These are phyloP conservation scores for Pundamilia nyererei DNA, from an alignment of 2,113 vertebrate genomes.

Conservation along the genomic window DNA sequence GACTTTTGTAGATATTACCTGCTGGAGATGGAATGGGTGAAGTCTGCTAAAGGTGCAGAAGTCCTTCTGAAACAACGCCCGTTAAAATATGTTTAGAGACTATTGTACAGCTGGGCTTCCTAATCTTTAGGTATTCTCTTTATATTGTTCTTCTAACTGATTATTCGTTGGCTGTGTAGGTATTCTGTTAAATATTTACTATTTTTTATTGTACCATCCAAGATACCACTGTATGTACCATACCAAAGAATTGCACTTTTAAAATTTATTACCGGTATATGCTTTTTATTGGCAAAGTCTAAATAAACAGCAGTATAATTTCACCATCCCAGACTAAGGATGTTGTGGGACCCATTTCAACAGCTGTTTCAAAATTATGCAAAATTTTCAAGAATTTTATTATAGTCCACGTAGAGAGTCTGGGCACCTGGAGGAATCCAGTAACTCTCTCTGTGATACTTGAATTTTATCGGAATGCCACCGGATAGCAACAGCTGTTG, in stretches of 20 bases:
- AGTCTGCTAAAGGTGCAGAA: background rate
- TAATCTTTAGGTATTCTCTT: background rate
- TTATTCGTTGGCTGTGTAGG: background rate
- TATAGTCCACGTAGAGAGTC: background rate
- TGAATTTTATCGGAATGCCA: background rate
- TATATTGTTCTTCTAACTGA: background rate
- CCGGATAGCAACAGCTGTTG: background rate
- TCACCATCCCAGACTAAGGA: background rate
- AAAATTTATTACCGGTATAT: background rate
- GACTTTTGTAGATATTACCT: background rate
- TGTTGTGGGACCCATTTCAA: background rate
- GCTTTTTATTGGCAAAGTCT: background rate
- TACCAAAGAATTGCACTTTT: background rate
- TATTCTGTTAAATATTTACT: background rate
- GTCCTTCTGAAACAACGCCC: accelerated
- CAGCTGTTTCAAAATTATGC: background rate
- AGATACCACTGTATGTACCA: background rate
- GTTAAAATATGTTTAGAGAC: background rate
- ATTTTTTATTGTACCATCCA: background rate
- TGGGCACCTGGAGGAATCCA: background rate
- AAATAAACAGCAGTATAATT: background rate
- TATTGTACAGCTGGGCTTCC: background rate
- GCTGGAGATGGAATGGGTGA: background rate
- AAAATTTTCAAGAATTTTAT: background rate
- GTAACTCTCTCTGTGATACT: background rate